phyloP scores from a whole-genome alignment of 2,888 invertebrate species.

The Agrilus biguttatus region DNA sequence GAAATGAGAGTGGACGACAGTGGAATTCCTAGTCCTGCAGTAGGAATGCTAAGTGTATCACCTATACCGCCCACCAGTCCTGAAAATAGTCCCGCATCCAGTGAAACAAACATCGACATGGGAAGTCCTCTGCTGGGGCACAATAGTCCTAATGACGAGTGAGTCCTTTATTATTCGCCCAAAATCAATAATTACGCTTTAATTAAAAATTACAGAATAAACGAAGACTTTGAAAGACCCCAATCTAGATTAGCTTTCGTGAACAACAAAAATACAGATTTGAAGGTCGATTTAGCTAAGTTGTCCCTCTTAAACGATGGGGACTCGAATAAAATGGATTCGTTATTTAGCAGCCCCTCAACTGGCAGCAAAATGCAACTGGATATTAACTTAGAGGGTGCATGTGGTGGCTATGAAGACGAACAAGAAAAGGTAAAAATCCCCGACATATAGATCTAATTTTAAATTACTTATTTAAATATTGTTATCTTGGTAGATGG shows the following conservation, averaged over 20 bases:
- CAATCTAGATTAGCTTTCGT: conserved; percentile 26
- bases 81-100: conserved; percentile 29
- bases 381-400: conserved; percentile 12
- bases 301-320: conserved; percentile 25
- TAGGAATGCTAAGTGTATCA: conserved; percentile 21
- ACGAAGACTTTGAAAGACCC: conserved; percentile 22
- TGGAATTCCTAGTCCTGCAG: conserved; percentile 23
- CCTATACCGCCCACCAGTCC: conserved; percentile 16
- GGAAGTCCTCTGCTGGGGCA: conserved; percentile 32
- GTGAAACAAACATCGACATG: conserved; percentile 41
- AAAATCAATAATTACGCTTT: neutral
- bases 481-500: conserved; percentile 21
- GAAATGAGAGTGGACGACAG: conserved; percentile 23
- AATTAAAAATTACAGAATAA: conserved; percentile 4
- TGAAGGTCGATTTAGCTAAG: conserved; percentile 27
- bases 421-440: conserved; percentile 22
- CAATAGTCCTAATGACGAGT: conserved; percentile 25
- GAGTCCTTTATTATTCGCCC: conserved; percentile 10
- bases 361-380: conserved; percentile 10
- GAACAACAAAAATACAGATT: conserved; percentile 21
- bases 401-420: conserved; percentile 18
- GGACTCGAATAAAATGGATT: conserved; percentile 18
- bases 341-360: conserved; percentile 1
- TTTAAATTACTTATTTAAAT: neutral
- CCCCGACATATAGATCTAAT: neutral